These are phyloP conservation scores for Porites lobata DNA, from an alignment of 92 coral and sea anemone species.

Conservation along the genomic window DNA sequence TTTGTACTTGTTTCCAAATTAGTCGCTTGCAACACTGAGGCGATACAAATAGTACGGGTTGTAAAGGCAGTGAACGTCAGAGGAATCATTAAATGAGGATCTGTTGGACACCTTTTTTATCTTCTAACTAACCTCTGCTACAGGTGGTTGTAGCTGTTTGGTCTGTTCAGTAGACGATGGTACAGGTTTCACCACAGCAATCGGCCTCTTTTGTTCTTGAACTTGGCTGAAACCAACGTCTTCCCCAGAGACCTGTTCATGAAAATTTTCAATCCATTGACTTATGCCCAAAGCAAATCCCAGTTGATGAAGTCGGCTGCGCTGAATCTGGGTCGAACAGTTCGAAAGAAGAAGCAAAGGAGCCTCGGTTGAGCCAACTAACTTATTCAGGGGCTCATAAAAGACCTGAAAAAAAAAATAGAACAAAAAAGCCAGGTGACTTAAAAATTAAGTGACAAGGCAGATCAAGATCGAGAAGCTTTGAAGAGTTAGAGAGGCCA, in stretches of 20 bases:
- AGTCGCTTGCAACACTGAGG: too few species aligned
- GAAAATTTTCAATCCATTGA: slow-evolving; percentile 87
- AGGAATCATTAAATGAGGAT: too few species aligned
- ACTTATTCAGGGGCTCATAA: slow-evolving; percentile 79
- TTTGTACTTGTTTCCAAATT: too few species aligned
- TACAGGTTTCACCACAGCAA: slow-evolving; percentile 72
- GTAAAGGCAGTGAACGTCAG: too few species aligned
- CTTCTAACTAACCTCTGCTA: slow-evolving; percentile 6
- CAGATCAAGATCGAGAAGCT: too few species aligned
- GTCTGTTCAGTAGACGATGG: background rate
- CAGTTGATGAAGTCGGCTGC: slow-evolving; percentile 76
- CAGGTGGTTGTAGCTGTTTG: background rate
- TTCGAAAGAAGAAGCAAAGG: slow-evolving; percentile 73
- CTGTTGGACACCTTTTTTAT: too few species aligned
- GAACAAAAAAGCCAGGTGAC: too few species aligned
- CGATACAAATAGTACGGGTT: too few species aligned
- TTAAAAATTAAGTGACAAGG: too few species aligned
- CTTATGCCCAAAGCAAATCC: slow-evolving; percentile 86
- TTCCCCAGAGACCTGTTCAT: slow-evolving; percentile 32
- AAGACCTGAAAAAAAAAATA: slow-evolving; percentile 66
- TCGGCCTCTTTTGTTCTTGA: slow-evolving; percentile 47
- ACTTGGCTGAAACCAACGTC: slow-evolving; percentile 4
- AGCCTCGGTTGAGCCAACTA: slow-evolving; percentile 76
- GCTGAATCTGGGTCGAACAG: slow-evolving; percentile 77
- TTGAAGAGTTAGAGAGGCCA: too few species aligned